phyloP scores from a whole-genome alignment of 2,888 invertebrate genomes.

The Mesochorus sp. region DNA sequence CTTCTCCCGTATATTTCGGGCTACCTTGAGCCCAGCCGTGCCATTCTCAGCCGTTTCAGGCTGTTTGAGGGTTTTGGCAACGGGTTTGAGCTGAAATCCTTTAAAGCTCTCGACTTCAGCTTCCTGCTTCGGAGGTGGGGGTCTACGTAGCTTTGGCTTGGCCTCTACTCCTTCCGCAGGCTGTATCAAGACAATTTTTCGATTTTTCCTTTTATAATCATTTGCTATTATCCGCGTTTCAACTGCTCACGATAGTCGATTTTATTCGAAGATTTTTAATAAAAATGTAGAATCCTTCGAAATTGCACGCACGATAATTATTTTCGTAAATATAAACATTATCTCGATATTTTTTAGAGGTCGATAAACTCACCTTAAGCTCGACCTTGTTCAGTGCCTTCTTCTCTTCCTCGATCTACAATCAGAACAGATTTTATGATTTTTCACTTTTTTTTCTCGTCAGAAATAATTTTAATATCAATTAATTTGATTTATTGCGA shows the following conservation, averaged over 20 bases:
- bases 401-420: constrained; percentile 75
- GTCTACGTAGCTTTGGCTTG: constrained; percentile 81
- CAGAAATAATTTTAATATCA: neutral
- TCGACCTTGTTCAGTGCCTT: constrained; percentile 76
- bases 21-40: constrained; percentile 78
- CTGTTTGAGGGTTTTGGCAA: constrained; percentile 78
- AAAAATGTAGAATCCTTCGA: too few relatives aligned
- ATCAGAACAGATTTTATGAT: constrained; percentile 35
- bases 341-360: constrained; percentile 31
- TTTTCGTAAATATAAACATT: constrained; percentile 14
- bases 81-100: constrained; percentile 85
- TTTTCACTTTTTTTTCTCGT: neutral
- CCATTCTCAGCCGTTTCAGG: constrained; percentile 76
- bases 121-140: constrained; percentile 81
- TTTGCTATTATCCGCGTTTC: constrained; percentile 37
- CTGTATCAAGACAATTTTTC: constrained; percentile 70
- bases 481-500: neutral
- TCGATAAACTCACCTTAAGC: constrained; percentile 81
- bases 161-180: constrained; percentile 76
- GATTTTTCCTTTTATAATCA: constrained; percentile 29
- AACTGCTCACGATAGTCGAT: neutral
- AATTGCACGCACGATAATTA: too few relatives aligned
- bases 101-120: constrained; percentile 84
- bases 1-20: constrained; percentile 66
- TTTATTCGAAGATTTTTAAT: too few relatives aligned